These are phyloP conservation scores for Isichthys henryi DNA, from an alignment of 2,113 vertebrate genomes.

Conservation along the genomic window DNA sequence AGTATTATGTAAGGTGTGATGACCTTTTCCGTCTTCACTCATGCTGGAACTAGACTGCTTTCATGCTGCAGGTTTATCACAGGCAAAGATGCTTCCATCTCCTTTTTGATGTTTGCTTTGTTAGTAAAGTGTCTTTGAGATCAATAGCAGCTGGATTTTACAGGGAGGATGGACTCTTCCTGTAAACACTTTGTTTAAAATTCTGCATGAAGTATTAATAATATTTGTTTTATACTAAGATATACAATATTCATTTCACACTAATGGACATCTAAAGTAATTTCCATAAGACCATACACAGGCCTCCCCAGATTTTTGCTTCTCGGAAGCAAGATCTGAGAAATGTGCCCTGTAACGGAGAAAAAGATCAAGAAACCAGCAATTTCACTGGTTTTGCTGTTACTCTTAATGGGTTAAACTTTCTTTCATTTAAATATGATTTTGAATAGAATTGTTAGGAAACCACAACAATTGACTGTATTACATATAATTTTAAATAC, in stretches of 20 bases:
- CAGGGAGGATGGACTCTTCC: not conserved
- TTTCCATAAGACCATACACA: not conserved
- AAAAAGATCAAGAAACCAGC: not conserved
- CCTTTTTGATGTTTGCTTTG: not conserved
- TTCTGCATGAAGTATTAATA: conserved; percentile 2
- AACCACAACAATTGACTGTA: not conserved
- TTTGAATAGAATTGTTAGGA: not conserved
- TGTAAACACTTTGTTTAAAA: not conserved
- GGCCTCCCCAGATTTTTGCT: not conserved
- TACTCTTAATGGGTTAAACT: not conserved
- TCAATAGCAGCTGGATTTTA: not conserved
- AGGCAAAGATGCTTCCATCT: not conserved
- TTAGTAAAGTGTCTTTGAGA: not conserved
- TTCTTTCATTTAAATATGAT: not conserved
- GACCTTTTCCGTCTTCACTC: not conserved
- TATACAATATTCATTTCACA: not conserved
- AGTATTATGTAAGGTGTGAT: not conserved
- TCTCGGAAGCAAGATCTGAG: not conserved
- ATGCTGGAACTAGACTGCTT: not conserved
- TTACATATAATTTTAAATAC: not conserved
- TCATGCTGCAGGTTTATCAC: not conserved
- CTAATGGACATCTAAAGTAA: not conserved
- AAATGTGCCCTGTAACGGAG: not conserved
- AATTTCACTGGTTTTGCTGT: not conserved
- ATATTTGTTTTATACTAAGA: not conserved